These are phyloP conservation scores for Channa argus DNA, from an alignment of 2,113 vertebrate species.

Conservation along the genomic window DNA sequence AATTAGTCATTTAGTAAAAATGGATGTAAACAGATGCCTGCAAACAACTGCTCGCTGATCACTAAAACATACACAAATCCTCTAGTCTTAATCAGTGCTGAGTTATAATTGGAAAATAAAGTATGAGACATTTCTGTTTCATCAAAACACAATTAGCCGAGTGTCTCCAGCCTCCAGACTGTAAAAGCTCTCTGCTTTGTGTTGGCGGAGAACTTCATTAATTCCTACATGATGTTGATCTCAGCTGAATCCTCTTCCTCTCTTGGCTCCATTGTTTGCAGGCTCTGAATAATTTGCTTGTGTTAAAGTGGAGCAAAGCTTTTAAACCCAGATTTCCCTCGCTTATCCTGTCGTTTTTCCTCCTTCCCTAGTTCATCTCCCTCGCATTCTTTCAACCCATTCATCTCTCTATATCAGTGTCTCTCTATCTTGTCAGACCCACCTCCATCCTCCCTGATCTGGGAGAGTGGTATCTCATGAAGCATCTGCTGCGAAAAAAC, in stretches of 20 bases:
- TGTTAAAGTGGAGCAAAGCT: slow-evolving; percentile 73
- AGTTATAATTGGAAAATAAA: slow-evolving; percentile 55
- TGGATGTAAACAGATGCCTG: neutral
- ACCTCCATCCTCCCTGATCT: slow-evolving; percentile 18
- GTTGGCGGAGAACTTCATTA: slow-evolving; percentile 59
- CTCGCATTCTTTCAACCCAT: neutral
- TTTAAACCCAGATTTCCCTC: slow-evolving; percentile 77
- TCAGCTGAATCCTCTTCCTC: slow-evolving; percentile 61
- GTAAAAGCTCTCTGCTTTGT: slow-evolving; percentile 40
- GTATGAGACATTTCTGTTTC: slow-evolving; percentile 53
- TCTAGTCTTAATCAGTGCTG: slow-evolving; percentile 21
- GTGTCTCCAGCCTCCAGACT: slow-evolving; percentile 56
- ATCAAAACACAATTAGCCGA: slow-evolving; percentile 61
- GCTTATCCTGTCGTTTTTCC: slow-evolving; percentile 47
- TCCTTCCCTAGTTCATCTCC: slow-evolving; percentile 54
- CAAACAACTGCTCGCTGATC: slow-evolving; percentile 13
- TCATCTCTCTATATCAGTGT: slow-evolving; percentile 31
- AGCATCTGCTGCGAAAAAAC: slow-evolving; percentile 5
- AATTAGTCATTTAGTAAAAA: neutral
- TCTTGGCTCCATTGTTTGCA: slow-evolving; percentile 64
- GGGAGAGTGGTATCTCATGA: neutral
- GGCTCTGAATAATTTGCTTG: slow-evolving; percentile 68
- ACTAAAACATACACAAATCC: slow-evolving; percentile 18
- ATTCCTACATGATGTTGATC: slow-evolving; percentile 59
- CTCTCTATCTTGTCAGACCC: slow-evolving; percentile 15